Percentiles rank a stretch among this genome's conserved stretches.
phyloP scores from a whole-genome alignment of 2,113 vertebrate genomes.

The Pterophyllum scalare region DNA sequence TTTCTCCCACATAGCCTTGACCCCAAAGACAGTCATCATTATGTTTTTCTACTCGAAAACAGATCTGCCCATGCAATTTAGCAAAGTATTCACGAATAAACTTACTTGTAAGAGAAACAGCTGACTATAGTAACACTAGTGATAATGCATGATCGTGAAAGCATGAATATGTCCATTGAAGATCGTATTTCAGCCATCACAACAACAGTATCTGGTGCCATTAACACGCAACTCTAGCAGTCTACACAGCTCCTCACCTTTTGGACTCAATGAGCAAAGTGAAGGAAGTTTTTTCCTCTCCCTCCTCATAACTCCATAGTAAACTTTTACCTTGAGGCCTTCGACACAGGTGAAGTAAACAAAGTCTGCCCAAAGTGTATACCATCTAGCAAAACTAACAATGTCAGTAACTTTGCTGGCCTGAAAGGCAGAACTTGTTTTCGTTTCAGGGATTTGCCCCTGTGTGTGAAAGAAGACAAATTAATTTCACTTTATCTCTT shows the following conservation, averaged over 20 bases:
- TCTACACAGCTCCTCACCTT: conserved; percentile 46
- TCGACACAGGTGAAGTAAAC: conserved; percentile 15
- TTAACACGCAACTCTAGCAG: conserved; percentile 30
- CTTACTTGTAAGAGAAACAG: not conserved
- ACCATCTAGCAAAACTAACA: not conserved
- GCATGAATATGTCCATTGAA: too few relatives aligned
- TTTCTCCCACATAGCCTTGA: not conserved
- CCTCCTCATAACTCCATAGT: conserved; percentile 39
- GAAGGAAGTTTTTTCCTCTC: conserved; percentile 20
- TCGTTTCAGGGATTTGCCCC: not conserved
- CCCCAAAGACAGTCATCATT: not conserved
- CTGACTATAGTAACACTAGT: not conserved
- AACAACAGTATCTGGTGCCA: not conserved
- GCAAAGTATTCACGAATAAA: not conserved
- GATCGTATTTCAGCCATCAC: not conserved
- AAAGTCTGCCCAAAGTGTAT: conserved; percentile 2
- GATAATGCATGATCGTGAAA: too few relatives aligned
- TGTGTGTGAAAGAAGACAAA: not conserved
- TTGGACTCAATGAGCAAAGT: conserved; percentile 45
- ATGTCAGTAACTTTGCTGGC: not conserved
- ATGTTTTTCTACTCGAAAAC: not conserved
- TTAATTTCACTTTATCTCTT: not conserved
- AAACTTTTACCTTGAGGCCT: conserved; percentile 12
- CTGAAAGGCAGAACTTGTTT: not conserved
- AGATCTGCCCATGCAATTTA: not conserved